Conservation (phyloP, 2,113 vertebrate genomes). For the Rhabdornis inornatus region DNA sequence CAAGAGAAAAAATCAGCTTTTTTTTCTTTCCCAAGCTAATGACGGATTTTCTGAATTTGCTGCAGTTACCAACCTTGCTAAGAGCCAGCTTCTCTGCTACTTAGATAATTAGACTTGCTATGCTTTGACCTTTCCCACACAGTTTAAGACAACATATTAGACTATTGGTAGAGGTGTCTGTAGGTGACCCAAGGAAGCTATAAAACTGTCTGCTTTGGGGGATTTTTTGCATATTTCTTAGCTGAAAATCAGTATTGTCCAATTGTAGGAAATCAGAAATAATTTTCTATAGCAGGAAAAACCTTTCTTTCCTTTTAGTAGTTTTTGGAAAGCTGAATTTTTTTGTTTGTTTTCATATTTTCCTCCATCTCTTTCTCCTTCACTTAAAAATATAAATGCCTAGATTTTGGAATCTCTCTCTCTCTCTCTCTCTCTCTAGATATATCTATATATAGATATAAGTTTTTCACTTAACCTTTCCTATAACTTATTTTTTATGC, state of each 20-base stretch:
- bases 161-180: background rate
- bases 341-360: background rate
- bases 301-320: background rate
- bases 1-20: background rate
- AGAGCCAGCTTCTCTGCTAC: background rate
- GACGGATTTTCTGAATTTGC: background rate
- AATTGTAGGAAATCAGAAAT: slow-evolving; percentile 18
- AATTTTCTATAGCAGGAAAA: slow-evolving; percentile 12
- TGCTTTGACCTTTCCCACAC: background rate
- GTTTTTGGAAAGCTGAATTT: background rate
- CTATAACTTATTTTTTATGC: background rate
- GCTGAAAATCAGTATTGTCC: slow-evolving; percentile 35
- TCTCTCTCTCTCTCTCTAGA: too few species aligned
- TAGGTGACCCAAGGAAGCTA: background rate
- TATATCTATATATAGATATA: background rate
- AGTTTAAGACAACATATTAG: background rate
- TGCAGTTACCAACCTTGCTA: background rate
- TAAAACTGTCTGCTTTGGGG: background rate
- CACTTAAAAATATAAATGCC: background rate
- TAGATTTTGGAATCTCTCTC: background rate
- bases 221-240: background rate
- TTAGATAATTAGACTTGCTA: background rate
- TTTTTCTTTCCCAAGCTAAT: background rate
- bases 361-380: background rate
- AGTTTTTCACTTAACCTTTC: background rate